Conservation (phyloP, 2,113 vertebrate species). For the Burhinus oedicnemus region DNA sequence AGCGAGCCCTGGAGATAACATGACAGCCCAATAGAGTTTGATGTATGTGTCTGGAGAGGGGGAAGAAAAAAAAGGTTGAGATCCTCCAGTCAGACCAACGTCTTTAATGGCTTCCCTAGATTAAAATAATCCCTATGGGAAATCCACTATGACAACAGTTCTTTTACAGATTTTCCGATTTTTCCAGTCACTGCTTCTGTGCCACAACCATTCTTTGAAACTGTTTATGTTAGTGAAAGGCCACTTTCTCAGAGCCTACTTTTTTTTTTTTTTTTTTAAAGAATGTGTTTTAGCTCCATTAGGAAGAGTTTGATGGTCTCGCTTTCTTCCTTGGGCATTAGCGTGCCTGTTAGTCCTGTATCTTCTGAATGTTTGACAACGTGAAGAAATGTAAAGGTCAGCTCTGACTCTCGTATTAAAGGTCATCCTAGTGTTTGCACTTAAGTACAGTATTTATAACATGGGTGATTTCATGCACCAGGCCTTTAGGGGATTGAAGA, state of each 20-base stretch:
- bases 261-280: neutral
- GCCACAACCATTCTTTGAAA: conserved; percentile 61
- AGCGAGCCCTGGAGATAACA: conserved; percentile 49
- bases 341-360: neutral
- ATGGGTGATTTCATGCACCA: neutral
- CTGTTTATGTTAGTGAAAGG: conserved; percentile 61
- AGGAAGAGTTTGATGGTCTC: conserved; percentile 44
- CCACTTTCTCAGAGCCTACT: conserved; percentile 8
- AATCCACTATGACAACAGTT: conserved; percentile 73
- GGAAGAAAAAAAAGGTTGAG: neutral
- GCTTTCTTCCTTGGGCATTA: conserved; percentile 47
- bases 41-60: conserved; percentile 69
- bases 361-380: conserved; percentile 20
- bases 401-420: neutral
- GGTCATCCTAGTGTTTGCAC: neutral
- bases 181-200: conserved; percentile 71
- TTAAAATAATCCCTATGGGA: conserved; percentile 78
- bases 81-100: conserved; percentile 47
- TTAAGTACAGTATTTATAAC: conserved; percentile 23
- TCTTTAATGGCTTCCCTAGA: conserved; percentile 73
- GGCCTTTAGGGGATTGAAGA: neutral
- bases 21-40: conserved; percentile 65
- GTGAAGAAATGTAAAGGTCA: conserved; percentile 35
- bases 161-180: conserved; percentile 69
- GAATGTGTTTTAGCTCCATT: conserved; percentile 47